Percentiles rank a stretch among this genome's conserved stretches.
These are phyloP conservation scores for Trissoscelio sp. DNA, from an alignment of 2,888 invertebrate genomes.

Conservation along the genomic window DNA sequence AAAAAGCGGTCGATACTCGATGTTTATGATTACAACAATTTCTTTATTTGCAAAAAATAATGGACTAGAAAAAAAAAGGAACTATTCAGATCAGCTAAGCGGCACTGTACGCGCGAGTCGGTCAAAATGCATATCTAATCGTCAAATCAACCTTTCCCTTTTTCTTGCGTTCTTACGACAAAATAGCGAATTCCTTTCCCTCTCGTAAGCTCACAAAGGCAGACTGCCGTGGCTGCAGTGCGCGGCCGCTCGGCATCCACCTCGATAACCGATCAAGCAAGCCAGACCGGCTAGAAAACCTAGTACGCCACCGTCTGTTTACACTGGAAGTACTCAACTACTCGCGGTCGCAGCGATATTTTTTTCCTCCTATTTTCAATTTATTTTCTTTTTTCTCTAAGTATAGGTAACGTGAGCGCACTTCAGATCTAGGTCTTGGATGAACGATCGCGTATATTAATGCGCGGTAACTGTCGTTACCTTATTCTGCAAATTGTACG, in stretches of 20 bases:
- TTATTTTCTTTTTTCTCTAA: constrained; percentile 55
- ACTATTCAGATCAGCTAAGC: constrained; percentile 62
- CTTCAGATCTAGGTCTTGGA: constrained; percentile 62
- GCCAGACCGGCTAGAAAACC: constrained; percentile 79
- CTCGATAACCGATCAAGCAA: constrained; percentile 81
- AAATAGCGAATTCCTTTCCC: constrained; percentile 82
- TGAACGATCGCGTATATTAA: constrained; percentile 44
- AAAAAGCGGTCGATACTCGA: constrained; percentile 5
- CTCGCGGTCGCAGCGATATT: constrained; percentile 66
- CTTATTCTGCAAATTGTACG: constrained; percentile 14
- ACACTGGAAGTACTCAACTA: constrained; percentile 78
- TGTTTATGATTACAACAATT: constrained; percentile 42
- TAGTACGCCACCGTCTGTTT: constrained; percentile 80
- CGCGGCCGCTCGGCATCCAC: constrained; percentile 75
- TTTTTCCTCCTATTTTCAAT: constrained; percentile 54
- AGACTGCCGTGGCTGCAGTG: constrained; percentile 61
- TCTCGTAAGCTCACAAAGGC: constrained; percentile 75
- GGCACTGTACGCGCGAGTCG: constrained; percentile 59
- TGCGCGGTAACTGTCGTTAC: neutral
- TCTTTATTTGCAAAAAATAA: constrained; percentile 42
- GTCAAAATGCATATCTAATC: constrained; percentile 78
- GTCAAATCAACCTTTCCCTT: constrained; percentile 79
- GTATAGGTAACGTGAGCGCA: constrained; percentile 44
- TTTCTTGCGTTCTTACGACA: constrained; percentile 79
- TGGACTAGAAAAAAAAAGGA: constrained; percentile 20